Conservation (phyloP, 2,888 invertebrate genomes). For the Cheilosia urbana region DNA sequence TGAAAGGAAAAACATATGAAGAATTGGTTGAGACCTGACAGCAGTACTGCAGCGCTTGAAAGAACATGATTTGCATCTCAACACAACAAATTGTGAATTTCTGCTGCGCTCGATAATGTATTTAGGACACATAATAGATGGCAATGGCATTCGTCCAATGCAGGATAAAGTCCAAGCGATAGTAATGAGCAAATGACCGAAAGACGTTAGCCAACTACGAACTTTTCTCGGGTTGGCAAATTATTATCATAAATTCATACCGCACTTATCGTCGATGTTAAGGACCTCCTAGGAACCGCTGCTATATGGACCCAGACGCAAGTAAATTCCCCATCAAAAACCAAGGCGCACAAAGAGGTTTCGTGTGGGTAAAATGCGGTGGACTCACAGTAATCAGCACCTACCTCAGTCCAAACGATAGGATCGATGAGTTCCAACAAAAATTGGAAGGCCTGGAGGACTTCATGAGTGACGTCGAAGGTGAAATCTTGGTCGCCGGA, state of each 20-base stretch:
- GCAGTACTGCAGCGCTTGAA: background rate
- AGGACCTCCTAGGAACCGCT: too few species aligned
- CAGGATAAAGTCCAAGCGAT: conserved; percentile 36
- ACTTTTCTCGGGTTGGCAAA: conserved; percentile 23
- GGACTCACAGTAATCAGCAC: too few species aligned
- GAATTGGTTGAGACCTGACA: background rate
- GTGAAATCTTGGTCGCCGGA: too few species aligned
- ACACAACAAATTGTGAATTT: conserved; percentile 16
- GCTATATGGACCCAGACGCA: too few species aligned
- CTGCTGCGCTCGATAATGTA: conserved; percentile 19
- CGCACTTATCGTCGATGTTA: too few species aligned
- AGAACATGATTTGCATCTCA: background rate
- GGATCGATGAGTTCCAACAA: too few species aligned
- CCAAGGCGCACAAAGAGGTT: too few species aligned
- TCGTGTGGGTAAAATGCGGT: too few species aligned
- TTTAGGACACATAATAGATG: conserved; percentile 31
- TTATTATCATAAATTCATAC: background rate
- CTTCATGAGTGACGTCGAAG: too few species aligned
- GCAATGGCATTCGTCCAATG: conserved; percentile 36
- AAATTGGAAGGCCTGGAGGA: too few species aligned
- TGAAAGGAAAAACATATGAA: conserved; percentile 19
- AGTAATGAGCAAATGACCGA: conserved; percentile 38
- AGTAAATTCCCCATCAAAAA: too few species aligned
- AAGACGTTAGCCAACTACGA: conserved; percentile 21
- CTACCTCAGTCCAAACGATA: too few species aligned